phyloP scores from a whole-genome alignment of 2,888 invertebrate genomes.

The Drosophila prostipennis region DNA sequence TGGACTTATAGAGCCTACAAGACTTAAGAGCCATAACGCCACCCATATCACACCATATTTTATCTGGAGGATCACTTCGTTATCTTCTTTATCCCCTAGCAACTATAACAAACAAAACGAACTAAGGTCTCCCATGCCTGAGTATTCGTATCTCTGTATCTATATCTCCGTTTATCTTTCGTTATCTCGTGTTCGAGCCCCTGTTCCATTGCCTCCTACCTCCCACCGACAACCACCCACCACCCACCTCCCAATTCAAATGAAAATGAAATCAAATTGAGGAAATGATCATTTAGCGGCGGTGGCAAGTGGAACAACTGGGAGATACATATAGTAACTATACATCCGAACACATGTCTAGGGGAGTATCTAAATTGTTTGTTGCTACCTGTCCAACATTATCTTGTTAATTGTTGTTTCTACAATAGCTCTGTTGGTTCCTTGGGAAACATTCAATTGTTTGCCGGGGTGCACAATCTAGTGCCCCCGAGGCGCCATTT shows the following conservation, averaged over 20 bases:
- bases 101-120: slow-evolving; percentile 4
- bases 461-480: slow-evolving; percentile 29
- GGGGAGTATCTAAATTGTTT: slow-evolving; percentile 34
- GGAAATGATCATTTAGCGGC: slow-evolving; percentile 72
- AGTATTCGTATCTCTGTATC: slow-evolving; percentile 21
- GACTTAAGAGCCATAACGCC: neutral
- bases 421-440: slow-evolving; percentile 9
- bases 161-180: slow-evolving; percentile 35
- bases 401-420: slow-evolving; percentile 33
- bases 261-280: slow-evolving; percentile 66
- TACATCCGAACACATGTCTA: neutral
- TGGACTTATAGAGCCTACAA: neutral
- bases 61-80: slow-evolving; percentile 12
- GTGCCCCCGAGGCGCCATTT: slow-evolving; percentile 42
- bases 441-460: slow-evolving; percentile 20
- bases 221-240: slow-evolving; percentile 16
- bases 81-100: slow-evolving; percentile 19
- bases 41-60: slow-evolving; percentile 20
- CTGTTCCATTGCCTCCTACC: slow-evolving; percentile 1
- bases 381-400: slow-evolving; percentile 48
- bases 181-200: slow-evolving; percentile 47
- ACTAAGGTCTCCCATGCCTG: neutral
- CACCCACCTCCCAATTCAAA: slow-evolving; percentile 30
- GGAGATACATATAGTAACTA: slow-evolving; percentile 14
- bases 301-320: slow-evolving; percentile 47